Evolutionary conservation across 2,888 invertebrate genomes (phyloP).

Genomic region (Rhagonycha fulva): DNA sequence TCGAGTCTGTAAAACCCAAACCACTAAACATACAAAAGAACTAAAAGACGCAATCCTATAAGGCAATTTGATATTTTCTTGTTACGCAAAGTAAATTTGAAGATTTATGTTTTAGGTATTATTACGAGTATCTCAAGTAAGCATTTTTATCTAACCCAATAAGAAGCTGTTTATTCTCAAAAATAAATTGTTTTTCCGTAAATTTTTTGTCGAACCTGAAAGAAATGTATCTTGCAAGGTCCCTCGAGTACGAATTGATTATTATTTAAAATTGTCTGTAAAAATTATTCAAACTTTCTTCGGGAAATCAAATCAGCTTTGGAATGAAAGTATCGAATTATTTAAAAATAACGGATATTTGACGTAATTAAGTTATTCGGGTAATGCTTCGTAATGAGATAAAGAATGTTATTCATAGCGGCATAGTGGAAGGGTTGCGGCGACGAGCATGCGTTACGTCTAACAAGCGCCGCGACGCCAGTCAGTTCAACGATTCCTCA

Average conservation of each 20-base stretch:
- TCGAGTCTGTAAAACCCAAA: neutral
- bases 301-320: too few species aligned
- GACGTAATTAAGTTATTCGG: neutral
- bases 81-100: neutral
- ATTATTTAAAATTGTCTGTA: neutral
- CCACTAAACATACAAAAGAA: neutral
- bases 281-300: too few species aligned
- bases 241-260: neutral
- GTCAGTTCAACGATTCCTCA: slow-evolving; percentile 21
- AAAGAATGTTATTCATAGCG: slow-evolving; percentile 26
- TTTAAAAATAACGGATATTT: neutral
- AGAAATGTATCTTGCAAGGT: neutral
- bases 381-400: slow-evolving; percentile 8
- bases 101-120: neutral
- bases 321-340: neutral
- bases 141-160: neutral
- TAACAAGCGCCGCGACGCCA: slow-evolving; percentile 28
- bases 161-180: neutral
- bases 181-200: neutral
- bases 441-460: slow-evolving; percentile 30
- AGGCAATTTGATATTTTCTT: neutral
- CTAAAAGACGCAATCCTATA: neutral
- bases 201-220: neutral
- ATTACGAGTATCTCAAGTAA: neutral
- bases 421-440: slow-evolving; percentile 29